Evolutionary conservation across 1,140 invertebrate species (phyloP).

Genomic region (Halesus radiatus): DNA sequence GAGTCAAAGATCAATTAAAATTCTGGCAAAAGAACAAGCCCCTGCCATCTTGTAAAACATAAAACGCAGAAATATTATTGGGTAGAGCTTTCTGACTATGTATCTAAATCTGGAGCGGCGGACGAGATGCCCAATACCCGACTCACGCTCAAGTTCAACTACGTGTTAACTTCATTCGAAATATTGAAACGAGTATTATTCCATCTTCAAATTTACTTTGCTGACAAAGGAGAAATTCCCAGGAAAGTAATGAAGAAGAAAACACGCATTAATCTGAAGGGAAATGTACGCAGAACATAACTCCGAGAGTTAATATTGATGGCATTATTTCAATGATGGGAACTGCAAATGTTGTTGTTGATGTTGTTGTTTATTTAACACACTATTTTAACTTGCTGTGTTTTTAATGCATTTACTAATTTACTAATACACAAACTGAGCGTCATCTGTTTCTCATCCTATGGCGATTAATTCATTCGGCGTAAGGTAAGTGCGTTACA

Average conservation of each 20-base stretch:
- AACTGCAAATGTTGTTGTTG: background rate
- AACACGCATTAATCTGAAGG: background rate
- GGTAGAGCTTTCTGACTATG: slow-evolving; percentile 1
- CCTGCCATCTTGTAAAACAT: background rate
- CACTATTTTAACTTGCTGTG: background rate
- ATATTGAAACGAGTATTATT: background rate
- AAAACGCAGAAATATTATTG: background rate
- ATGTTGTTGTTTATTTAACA: background rate
- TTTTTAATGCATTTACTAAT: background rate
- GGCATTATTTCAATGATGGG: too few relatives aligned
- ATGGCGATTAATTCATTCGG: background rate
- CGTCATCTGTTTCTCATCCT: background rate
- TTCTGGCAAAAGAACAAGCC: slow-evolving; percentile 4
- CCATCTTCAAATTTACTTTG: too few relatives aligned
- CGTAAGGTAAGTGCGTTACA: background rate
- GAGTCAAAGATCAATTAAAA: slow-evolving; percentile 1
- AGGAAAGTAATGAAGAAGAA: background rate
- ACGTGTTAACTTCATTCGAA: background rate
- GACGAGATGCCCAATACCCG: background rate
- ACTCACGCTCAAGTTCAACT: slow-evolving; percentile 8
- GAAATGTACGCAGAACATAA: background rate
- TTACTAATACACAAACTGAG: background rate
- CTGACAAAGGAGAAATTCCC: background rate
- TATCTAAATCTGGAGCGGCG: slow-evolving; percentile 7
- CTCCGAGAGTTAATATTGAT: background rate